Conservation (phyloP, 2,113 vertebrate genomes). For the Semicossyphus pulcher region DNA sequence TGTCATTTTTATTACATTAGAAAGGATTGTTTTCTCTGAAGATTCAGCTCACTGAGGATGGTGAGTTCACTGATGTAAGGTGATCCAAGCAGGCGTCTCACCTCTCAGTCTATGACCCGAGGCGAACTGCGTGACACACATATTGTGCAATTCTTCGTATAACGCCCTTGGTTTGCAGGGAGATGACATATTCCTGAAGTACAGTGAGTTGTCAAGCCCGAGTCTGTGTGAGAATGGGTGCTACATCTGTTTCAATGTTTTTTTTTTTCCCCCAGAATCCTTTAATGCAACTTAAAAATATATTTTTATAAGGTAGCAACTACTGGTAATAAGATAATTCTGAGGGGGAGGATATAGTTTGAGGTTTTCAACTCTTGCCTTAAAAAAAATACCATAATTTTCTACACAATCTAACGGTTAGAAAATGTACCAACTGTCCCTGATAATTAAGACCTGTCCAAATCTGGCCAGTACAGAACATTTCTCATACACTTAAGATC, state of each 20-base stretch:
- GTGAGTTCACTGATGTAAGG: conserved; percentile 7
- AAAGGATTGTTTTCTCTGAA: neutral
- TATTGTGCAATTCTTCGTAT: conserved; percentile 37
- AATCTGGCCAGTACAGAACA: neutral
- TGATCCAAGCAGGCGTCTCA: conserved; percentile 54
- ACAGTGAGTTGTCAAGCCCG: conserved; percentile 58
- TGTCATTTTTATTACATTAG: conserved; percentile 19
- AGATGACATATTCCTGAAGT: conserved; percentile 60
- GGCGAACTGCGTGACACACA: conserved; percentile 52
- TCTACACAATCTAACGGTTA: neutral
- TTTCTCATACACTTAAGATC: neutral
- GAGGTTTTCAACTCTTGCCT: neutral
- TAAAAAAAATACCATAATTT: neutral
- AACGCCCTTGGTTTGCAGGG: conserved; percentile 59
- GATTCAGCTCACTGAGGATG: conserved; percentile 7
- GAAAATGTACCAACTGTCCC: neutral
- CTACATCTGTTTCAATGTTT: conserved; percentile 32
- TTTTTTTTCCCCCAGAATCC: neutral
- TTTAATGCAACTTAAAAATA: conserved; percentile 1
- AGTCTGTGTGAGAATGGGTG: conserved; percentile 39
- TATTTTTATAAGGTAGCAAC: no score
- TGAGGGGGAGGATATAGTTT: no score
- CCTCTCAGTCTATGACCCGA: conserved; percentile 34
- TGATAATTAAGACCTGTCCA: neutral
- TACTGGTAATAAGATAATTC: no score